phyloP scores from a whole-genome alignment of 1,140 invertebrate species.

The Apis florea region DNA sequence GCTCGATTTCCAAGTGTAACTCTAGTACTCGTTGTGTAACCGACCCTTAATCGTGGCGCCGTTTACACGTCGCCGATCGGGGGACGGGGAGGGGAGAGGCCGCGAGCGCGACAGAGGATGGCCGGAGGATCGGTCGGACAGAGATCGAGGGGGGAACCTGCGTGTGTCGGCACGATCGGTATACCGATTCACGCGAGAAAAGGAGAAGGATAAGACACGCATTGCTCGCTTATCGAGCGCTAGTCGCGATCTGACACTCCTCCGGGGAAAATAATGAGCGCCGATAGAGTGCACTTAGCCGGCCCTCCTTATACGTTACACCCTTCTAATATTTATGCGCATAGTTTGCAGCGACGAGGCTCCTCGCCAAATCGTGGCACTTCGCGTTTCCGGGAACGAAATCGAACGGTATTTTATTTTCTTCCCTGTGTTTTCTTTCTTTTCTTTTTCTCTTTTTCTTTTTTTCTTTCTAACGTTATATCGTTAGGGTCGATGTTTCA shows the following conservation, averaged over 20 bases:
- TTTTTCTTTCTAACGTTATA: too few relatives aligned
- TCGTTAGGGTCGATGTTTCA: too few relatives aligned
- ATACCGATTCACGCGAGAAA: slow-evolving; percentile 22
- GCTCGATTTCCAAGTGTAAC: slow-evolving; percentile 33
- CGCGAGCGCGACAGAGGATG: slow-evolving; percentile 3
- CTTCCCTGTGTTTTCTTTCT: too few relatives aligned
- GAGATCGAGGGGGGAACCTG: slow-evolving; percentile 56
- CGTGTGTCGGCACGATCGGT: slow-evolving; percentile 53
- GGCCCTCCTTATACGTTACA: slow-evolving; percentile 33
- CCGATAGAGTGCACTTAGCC: slow-evolving; percentile 44
- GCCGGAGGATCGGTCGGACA: slow-evolving; percentile 1
- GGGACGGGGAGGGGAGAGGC: neutral
- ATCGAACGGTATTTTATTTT: too few relatives aligned
- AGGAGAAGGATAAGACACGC: slow-evolving; percentile 36
- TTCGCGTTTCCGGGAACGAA: slow-evolving; percentile 22
- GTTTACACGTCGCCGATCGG: slow-evolving; percentile 30
- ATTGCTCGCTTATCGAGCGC: slow-evolving; percentile 61
- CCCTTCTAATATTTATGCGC: slow-evolving; percentile 27
- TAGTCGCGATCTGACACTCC: slow-evolving; percentile 44
- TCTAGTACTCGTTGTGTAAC: slow-evolving; percentile 42
- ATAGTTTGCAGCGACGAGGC: slow-evolving; percentile 2
- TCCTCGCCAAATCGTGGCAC: slow-evolving; percentile 21
- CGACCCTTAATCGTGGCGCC: slow-evolving; percentile 50
- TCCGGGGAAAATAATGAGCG: slow-evolving; percentile 47
- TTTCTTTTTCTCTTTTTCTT: too few relatives aligned